Evolutionary conservation across 35 echinoderm and acorn worm species (phyloP).

Genomic region (Heliocidaris tuberculata): DNA sequence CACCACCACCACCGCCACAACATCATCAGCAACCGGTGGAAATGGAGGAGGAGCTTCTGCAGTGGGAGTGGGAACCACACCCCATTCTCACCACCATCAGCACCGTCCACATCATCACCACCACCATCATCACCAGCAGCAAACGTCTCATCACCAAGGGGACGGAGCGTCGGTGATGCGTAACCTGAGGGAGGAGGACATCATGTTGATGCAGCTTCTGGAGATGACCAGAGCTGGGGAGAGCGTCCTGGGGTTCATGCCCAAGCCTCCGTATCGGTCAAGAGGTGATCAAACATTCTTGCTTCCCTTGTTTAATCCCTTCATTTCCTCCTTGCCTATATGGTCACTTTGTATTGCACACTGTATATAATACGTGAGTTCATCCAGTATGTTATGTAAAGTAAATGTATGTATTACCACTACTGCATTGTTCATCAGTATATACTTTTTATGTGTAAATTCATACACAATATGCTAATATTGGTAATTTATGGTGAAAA

Average conservation of each 20-base stretch:
- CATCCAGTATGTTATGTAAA: no score
- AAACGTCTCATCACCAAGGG: background rate
- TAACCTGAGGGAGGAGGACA: slow-evolving; percentile 62
- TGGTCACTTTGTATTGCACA: no score
- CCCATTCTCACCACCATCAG: background rate
- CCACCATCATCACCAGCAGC: slow-evolving; percentile 36
- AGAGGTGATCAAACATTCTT: background rate
- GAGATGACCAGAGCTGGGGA: slow-evolving; percentile 60
- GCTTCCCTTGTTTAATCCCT: no score
- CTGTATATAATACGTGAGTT: no score
- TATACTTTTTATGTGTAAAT: no score
- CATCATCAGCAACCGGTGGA: slow-evolving; percentile 39
- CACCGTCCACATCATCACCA: slow-evolving; percentile 31
- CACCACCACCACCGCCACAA: background rate
- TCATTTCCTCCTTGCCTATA: no score
- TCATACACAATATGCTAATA: no score
- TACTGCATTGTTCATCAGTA: no score
- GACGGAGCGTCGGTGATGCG: slow-evolving; percentile 42
- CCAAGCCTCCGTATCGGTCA: slow-evolving; percentile 57
- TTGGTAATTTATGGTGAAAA: no score
- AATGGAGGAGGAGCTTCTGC: background rate
- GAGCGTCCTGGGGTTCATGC: slow-evolving; percentile 60
- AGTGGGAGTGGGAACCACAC: background rate
- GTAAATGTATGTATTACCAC: no score
- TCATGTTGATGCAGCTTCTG: slow-evolving; percentile 80